Evolutionary conservation across 2,888 invertebrate genomes (phyloP), one percentile per base, ranked within the genome.

Genomic region (Drosophila paramelanica): DNA sequence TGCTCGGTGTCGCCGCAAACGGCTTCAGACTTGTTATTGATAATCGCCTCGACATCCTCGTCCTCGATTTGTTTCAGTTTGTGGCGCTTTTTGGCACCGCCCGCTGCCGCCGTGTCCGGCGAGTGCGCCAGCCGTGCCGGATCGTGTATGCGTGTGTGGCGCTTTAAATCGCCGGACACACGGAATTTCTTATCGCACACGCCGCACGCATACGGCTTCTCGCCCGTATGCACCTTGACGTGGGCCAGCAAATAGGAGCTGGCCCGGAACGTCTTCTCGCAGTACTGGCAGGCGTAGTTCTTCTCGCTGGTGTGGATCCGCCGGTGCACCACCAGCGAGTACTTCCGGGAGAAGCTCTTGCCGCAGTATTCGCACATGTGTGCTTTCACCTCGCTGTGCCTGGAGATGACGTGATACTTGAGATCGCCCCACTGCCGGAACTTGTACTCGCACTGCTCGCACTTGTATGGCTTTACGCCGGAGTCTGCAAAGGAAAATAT

Each of bases 371-470:
- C 97, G 91, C 97, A 97, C 89, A 97, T 97, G 91, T 96, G 97
- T 76, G 95, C 95, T 91, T 96, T 96, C 92, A 96, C 94, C 46
- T 95, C 95, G 8, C 96, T 96, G 90, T 97, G 97, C 71, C 96
- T 94, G 3, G 97, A 97, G 33, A 95, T 95, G 66, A 95, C 95
- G 92, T 98, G 97, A 91, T 97, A 97, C 88, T 96, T 97, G 52
- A 97, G 93, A 91, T 97, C 97, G 52, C 97, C 97, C 96, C 97
- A 97, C 91, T 97, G 97, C 0, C 97, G 94, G 92, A 97, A 97
- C 83, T 95, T 94, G 3, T 95, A 94, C 1, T 95, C 96, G 90
- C 97, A 97, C 11, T 88, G 75, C 42, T 96, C 95, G 89, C 97
- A 98, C 83, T 95, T 95, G 92, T 96, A 97, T 0, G 97, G 97